A percentile compares a stretch with the other conserved stretches of the same genome.
Evolutionary conservation across 1,140 invertebrate genomes (phyloP).

Genomic region (Pogonus chalceus): DNA sequence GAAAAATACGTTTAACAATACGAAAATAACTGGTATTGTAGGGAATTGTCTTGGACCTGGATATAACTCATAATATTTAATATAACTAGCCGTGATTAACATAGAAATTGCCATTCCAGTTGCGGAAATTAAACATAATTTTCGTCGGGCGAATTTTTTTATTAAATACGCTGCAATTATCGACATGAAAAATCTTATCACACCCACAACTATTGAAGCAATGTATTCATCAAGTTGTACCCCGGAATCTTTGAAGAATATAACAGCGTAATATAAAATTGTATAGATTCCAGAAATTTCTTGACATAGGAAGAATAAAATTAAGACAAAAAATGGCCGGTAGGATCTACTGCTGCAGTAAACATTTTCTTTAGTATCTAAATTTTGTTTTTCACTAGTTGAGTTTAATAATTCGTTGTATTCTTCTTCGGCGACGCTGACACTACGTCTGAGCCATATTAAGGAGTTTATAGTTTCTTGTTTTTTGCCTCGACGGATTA

Average conservation of each 20-base stretch:
- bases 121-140: slow-evolving; percentile 54
- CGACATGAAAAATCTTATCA: slow-evolving; percentile 55
- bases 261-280: slow-evolving; percentile 65
- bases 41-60: slow-evolving; percentile 39
- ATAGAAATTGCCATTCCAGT: slow-evolving; percentile 52
- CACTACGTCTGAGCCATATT: slow-evolving; percentile 46
- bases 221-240: slow-evolving; percentile 55
- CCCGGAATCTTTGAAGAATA: slow-evolving; percentile 55
- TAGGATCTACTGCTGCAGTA: slow-evolving; percentile 37
- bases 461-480: slow-evolving; percentile 44
- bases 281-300: slow-evolving; percentile 64
- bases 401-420: slow-evolving; percentile 37
- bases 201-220: slow-evolving; percentile 64
- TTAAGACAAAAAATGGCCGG: slow-evolving; percentile 54
- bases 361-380: slow-evolving; percentile 2
- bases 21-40: slow-evolving; percentile 48
- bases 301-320: slow-evolving; percentile 57
- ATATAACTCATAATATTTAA: slow-evolving; percentile 33
- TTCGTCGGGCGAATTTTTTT: slow-evolving; percentile 54
- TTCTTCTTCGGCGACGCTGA: slow-evolving; percentile 44
- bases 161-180: slow-evolving; percentile 57
- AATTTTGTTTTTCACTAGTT: background rate
- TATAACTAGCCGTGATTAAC: slow-evolving; percentile 43
- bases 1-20: slow-evolving; percentile 55
- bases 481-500: slow-evolving; percentile 43